phyloP scores from a whole-genome alignment of 2,113 vertebrate genomes.

The Stegostoma tigrinum region DNA sequence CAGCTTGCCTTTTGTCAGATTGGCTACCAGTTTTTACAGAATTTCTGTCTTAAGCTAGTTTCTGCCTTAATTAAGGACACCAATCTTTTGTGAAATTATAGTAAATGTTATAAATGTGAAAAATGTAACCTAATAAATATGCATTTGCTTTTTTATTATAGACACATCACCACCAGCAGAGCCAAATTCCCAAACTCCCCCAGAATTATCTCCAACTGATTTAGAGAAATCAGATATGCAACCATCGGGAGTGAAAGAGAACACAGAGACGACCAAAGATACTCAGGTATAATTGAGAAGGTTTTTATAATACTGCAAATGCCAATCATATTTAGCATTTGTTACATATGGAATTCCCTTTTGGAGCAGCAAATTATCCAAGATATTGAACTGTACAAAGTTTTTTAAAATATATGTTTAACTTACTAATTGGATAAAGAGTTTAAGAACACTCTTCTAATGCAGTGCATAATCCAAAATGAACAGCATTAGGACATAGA shows the following conservation, averaged over 20 bases:
- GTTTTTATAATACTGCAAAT: neutral
- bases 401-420: neutral
- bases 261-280: slow-evolving; percentile 71
- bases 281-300: slow-evolving; percentile 72
- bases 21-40: neutral
- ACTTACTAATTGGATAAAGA: neutral
- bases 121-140: neutral
- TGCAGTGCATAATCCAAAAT: neutral
- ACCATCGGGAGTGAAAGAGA: slow-evolving; percentile 69
- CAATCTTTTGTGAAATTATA: neutral
- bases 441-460: neutral
- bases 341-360: neutral
- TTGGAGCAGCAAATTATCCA: neutral
- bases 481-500: neutral
- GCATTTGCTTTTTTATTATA: slow-evolving; percentile 42
- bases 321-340: neutral
- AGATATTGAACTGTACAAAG: neutral
- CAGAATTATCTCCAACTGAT: slow-evolving; percentile 73
- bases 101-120: neutral
- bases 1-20: neutral
- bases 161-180: slow-evolving; percentile 57
- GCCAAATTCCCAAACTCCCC: slow-evolving; percentile 65
- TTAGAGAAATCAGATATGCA: slow-evolving; percentile 76
- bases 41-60: neutral
- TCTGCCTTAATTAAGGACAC: neutral